Evolutionary conservation across 2,113 vertebrate species (phyloP).

Genomic region (Rhinogobius similis): DNA sequence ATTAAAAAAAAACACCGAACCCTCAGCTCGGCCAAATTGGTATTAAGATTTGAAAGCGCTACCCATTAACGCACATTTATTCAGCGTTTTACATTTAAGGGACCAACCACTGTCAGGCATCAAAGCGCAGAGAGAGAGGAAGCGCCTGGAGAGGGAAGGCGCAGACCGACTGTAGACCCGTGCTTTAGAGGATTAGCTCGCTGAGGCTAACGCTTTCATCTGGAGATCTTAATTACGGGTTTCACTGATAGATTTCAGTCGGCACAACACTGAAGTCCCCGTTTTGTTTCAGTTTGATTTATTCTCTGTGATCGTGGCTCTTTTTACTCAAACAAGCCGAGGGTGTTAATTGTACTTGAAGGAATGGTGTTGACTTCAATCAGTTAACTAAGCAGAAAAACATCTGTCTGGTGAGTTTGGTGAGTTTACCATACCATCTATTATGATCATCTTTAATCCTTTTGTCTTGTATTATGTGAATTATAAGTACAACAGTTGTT

Average conservation of each 20-base stretch:
- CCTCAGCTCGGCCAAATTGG: constrained; percentile 52
- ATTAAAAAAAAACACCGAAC: constrained; percentile 25
- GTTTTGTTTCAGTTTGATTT: constrained; percentile 9
- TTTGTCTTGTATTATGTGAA: no score
- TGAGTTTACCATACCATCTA: no score
- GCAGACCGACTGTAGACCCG: constrained; percentile 33
- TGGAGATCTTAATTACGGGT: constrained; percentile 68
- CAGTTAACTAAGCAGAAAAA: no score
- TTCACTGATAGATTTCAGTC: constrained; percentile 56
- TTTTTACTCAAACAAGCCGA: not conserved
- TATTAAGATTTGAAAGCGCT: constrained; percentile 60
- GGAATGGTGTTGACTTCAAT: not conserved
- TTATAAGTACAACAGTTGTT: no score
- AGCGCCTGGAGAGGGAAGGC: constrained; percentile 45
- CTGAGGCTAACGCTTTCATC: constrained; percentile 72
- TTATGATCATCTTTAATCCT: no score
- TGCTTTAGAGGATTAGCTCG: constrained; percentile 64
- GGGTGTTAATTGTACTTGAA: not conserved
- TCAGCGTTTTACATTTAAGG: constrained; percentile 56
- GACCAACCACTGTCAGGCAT: constrained; percentile 60
- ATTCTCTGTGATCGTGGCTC: constrained; percentile 2
- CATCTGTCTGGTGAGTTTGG: no score
- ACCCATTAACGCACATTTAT: constrained; percentile 65
- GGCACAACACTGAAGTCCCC: constrained; percentile 23
- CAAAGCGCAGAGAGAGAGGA: constrained; percentile 54